Evolutionary conservation across 2,888 invertebrate genomes (phyloP).

Genomic region (Drepana falcataria): DNA sequence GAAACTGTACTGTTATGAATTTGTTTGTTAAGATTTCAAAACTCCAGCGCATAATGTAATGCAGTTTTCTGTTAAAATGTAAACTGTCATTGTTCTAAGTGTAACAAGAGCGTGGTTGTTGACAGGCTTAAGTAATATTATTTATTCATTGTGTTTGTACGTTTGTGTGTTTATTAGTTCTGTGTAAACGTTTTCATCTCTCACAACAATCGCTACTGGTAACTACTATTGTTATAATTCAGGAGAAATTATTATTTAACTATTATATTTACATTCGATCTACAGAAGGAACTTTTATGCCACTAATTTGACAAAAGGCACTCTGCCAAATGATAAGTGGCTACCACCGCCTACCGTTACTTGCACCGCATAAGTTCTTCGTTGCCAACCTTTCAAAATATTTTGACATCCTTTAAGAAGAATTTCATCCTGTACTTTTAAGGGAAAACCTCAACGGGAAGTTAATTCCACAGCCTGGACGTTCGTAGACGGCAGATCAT

Average conservation of each 20-base stretch:
- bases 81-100: constrained; percentile 68
- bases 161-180: constrained; percentile 8
- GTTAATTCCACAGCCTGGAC: too few species aligned
- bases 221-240: not conserved
- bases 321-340: too few species aligned
- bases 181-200: constrained; percentile 1
- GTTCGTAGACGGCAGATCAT: too few species aligned
- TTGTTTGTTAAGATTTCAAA: constrained; percentile 59
- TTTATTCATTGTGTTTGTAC: constrained; percentile 3
- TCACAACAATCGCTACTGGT: not conserved
- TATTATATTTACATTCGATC: constrained; percentile 4
- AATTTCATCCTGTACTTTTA: too few species aligned
- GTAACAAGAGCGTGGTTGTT: constrained; percentile 46
- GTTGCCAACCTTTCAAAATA: too few species aligned
- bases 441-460: too few species aligned
- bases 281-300: too few species aligned
- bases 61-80: constrained; percentile 64
- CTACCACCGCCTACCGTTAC: too few species aligned
- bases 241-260: not conserved
- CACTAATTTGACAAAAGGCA: too few species aligned
- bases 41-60: constrained; percentile 45
- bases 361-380: too few species aligned
- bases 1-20: constrained; percentile 44
- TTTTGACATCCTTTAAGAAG: too few species aligned
- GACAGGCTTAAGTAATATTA: constrained; percentile 22